Evolutionary conservation across 2,113 vertebrate genomes (phyloP).

Genomic region (Tinamus guttatus): DNA sequence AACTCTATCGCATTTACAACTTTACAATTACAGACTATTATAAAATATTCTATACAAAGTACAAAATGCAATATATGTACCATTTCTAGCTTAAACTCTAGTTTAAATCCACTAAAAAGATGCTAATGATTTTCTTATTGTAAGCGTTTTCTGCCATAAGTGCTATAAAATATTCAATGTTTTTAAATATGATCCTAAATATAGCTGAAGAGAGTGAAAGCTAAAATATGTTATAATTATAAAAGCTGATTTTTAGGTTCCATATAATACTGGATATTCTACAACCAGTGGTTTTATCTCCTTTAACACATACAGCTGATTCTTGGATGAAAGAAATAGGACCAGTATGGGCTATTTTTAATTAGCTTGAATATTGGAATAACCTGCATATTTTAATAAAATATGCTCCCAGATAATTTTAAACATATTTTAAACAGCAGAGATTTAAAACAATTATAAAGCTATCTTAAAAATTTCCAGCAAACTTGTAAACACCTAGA

Average conservation of each 20-base stretch:
- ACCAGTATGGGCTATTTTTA: neutral
- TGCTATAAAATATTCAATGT: slow-evolving; percentile 35
- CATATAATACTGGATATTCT: neutral
- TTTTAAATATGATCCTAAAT: slow-evolving; percentile 37
- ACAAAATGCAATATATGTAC: neutral
- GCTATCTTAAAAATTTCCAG: neutral
- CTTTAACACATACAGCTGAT: neutral
- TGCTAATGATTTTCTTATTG: neutral
- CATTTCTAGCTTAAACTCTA: neutral
- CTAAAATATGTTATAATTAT: neutral
- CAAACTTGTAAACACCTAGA: neutral
- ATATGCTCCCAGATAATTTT: neutral
- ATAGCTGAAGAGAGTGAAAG: slow-evolving; percentile 18
- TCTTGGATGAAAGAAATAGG: neutral
- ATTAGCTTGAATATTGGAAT: slow-evolving; percentile 41
- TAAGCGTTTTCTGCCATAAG: neutral
- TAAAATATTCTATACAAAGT: neutral
- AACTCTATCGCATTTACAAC: neutral
- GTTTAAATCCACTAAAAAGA: neutral
- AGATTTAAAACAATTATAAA: slow-evolving; percentile 33
- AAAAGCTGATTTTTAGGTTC: slow-evolving; percentile 2
- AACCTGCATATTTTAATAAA: slow-evolving; percentile 41
- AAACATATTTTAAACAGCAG: slow-evolving; percentile 19
- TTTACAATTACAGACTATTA: neutral
- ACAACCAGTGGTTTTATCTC: neutral